Evolutionary conservation across 1,140 invertebrate genomes (phyloP).

Genomic region (Drosophila simulans): DNA sequence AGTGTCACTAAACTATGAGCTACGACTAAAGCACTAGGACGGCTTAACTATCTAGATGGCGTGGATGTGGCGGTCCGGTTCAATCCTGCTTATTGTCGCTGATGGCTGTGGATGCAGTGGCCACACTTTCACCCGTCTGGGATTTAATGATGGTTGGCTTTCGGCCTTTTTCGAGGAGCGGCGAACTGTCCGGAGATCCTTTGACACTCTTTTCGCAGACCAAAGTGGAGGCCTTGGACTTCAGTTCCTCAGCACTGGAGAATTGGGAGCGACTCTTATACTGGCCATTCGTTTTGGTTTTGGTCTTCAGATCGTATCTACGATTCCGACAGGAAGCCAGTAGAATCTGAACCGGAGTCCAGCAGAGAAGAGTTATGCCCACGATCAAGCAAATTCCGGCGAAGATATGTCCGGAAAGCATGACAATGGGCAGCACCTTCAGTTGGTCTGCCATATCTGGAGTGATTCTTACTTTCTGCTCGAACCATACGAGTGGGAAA

Average conservation of each 20-base stretch:
- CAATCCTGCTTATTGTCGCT: conserved; percentile 59
- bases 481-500: conserved; percentile 92
- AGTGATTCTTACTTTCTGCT: conserved; percentile 87
- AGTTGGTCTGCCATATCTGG: conserved; percentile 85
- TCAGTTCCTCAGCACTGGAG: conserved; percentile 70
- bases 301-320: conserved; percentile 58
- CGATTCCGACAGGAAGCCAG: conserved; percentile 42
- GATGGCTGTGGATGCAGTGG: conserved; percentile 50
- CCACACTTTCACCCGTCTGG: conserved; percentile 63
- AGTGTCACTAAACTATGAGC: conserved; percentile 52
- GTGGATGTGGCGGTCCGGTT: conserved; percentile 5
- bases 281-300: conserved; percentile 58
- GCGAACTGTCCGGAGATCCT: conserved; percentile 60
- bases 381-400: conserved; percentile 68
- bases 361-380: conserved; percentile 71
- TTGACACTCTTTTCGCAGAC: conserved; percentile 45
- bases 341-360: conserved; percentile 59
- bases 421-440: conserved; percentile 60
- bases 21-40: conserved; percentile 75
- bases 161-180: conserved; percentile 35
- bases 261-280: conserved; percentile 61
- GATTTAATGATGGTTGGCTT: conserved; percentile 55
- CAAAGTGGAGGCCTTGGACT: conserved; percentile 59
- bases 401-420: conserved; percentile 71
- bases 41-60: conserved; percentile 67